Evolutionary conservation across 1,140 invertebrate genomes (phyloP).

Genomic region (Pomacea maculata): DNA sequence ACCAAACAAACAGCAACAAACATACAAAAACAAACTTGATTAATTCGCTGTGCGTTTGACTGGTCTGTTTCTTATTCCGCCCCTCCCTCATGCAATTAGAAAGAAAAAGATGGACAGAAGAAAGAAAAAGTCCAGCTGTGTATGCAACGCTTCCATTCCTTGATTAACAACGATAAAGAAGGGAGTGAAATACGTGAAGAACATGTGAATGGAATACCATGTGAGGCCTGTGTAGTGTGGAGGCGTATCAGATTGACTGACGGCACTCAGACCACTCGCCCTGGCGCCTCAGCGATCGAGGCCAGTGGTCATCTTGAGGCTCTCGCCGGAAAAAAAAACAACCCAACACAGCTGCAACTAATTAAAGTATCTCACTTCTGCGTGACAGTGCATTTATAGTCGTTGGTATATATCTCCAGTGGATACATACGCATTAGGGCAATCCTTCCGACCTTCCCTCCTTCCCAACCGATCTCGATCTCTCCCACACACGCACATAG

Average conservation of each 20-base stretch:
- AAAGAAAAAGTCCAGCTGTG: background rate
- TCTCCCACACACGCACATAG: no score
- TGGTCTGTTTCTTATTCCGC: no score
- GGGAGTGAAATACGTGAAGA: background rate
- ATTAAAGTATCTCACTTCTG: background rate
- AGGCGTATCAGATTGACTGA: background rate
- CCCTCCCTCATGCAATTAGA: background rate
- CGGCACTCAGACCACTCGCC: background rate
- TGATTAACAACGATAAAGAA: no score
- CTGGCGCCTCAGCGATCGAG: background rate
- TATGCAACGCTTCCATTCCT: no score
- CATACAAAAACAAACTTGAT: no score
- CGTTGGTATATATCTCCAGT: no score
- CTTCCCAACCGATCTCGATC: no score
- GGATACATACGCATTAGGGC: no score
- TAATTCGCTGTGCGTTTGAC: no score
- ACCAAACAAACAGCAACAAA: no score
- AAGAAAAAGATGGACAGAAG: slow-evolving; percentile 1
- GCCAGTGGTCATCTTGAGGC: background rate
- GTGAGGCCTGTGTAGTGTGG: background rate
- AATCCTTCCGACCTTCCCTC: no score
- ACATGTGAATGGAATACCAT: background rate
- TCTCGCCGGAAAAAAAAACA: background rate
- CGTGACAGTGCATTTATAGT: background rate
- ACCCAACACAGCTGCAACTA: no score